A percentile compares a stretch with the other conserved stretches of the same genome.
phyloP scores from a whole-genome alignment of 2,113 vertebrate species.

The Pluvianellus socialis region DNA sequence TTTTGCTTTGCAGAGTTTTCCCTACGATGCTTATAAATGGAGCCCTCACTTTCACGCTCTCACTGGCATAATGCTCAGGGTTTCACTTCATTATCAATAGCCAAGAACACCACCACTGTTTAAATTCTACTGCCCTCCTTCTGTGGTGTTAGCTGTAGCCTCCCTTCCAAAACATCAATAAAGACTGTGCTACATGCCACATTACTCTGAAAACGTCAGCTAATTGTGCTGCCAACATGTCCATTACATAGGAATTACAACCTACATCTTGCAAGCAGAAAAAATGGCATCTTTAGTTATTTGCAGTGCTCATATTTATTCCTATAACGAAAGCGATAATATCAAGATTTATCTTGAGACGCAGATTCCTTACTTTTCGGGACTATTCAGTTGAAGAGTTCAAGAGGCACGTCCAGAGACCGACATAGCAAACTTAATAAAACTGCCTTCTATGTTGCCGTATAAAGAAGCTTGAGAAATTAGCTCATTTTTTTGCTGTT shows the following conservation, averaged over 20 bases:
- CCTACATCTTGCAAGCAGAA: neutral
- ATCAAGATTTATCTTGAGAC: neutral
- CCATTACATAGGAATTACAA: neutral
- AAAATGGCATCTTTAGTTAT: neutral
- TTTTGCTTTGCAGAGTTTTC: conserved; percentile 1
- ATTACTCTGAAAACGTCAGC: neutral
- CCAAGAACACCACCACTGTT: neutral
- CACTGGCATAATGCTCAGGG: neutral
- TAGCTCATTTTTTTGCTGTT: neutral
- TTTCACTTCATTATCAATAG: neutral
- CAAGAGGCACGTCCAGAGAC: neutral
- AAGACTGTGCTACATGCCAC: neutral
- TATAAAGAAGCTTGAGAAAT: neutral
- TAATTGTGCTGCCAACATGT: neutral
- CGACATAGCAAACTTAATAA: neutral
- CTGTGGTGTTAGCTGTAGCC: neutral
- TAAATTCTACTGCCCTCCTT: neutral
- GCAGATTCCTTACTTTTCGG: neutral
- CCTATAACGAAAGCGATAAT: neutral
- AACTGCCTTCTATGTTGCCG: neutral
- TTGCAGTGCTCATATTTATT: neutral
- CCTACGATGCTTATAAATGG: neutral
- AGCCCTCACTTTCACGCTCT: neutral
- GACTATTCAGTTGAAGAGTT: neutral
- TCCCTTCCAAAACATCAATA: neutral